Conservation (phyloP, 2,113 vertebrate genomes). For the Scatophagus argus region DNA sequence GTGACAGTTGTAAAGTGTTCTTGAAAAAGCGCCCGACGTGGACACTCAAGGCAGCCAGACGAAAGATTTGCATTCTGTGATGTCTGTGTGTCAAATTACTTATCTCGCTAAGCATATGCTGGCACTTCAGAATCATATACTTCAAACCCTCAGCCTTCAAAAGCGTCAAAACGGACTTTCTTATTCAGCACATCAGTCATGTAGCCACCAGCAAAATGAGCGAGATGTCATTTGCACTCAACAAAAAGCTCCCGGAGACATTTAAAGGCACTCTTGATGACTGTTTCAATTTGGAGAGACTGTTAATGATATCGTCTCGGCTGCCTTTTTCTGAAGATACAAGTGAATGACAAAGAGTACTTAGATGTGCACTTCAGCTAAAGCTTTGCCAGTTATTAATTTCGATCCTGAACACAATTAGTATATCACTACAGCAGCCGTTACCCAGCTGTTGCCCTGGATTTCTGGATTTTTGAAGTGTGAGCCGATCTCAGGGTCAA, state of each 20-base stretch:
- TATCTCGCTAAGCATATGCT: constrained; percentile 84
- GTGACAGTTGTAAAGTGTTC: constrained; percentile 82
- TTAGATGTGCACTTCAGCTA: constrained; percentile 72
- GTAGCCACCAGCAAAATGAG: constrained; percentile 82
- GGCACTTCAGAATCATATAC: constrained; percentile 85
- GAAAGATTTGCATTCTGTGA: constrained; percentile 81
- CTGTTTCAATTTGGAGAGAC: constrained; percentile 82
- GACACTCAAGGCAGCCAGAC: constrained; percentile 79
- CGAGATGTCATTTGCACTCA: constrained; percentile 83
- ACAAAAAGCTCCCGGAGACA: constrained; percentile 77
- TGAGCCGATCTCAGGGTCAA: constrained; percentile 56
- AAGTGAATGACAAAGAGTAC: constrained; percentile 64
- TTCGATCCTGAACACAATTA: constrained; percentile 72
- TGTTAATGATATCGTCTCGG: constrained; percentile 75
- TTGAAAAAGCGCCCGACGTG: constrained; percentile 75
- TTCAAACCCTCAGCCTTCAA: constrained; percentile 81
- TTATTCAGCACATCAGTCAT: constrained; percentile 81
- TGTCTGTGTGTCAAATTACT: constrained; percentile 84
- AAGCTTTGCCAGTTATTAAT: constrained; percentile 74
- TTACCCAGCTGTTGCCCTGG: constrained; percentile 69
- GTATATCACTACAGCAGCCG: constrained; percentile 51
- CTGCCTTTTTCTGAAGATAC: constrained; percentile 57
- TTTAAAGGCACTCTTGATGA: constrained; percentile 81
- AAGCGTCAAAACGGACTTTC: constrained; percentile 73
- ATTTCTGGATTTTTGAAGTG: constrained; percentile 46